These are phyloP conservation scores for Hypolimnas misippus DNA, from an alignment of 2,888 invertebrate genomes.

Conservation along the genomic window DNA sequence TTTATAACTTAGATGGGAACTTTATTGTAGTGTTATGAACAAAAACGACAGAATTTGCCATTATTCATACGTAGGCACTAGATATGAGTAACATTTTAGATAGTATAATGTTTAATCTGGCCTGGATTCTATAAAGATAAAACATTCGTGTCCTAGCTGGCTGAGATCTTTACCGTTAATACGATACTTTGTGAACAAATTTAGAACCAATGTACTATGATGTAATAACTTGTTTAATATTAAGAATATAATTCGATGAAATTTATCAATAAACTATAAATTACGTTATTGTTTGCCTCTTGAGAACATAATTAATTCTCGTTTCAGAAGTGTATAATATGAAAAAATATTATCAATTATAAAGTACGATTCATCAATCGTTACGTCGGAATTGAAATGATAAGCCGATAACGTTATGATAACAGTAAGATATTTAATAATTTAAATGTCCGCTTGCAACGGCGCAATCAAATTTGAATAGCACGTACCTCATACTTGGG, in stretches of 20 bases:
- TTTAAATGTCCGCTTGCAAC: background rate
- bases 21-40: conserved; percentile 12
- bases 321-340: background rate
- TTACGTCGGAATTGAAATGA: background rate
- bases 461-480: background rate
- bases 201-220: background rate
- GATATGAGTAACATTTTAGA: conserved; percentile 3
- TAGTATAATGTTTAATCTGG: conserved; percentile 9
- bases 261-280: conserved; percentile 8
- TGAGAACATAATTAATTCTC: background rate
- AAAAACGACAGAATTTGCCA: conserved; percentile 12
- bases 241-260: background rate
- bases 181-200: background rate
- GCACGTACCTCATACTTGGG: conserved; percentile 93
- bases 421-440: background rate
- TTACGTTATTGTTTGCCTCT: background rate
- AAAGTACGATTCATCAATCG: background rate
- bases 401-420: background rate
- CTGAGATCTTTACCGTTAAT: background rate
- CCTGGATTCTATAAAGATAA: background rate
- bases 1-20: conserved; percentile 20
- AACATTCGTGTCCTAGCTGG: background rate
- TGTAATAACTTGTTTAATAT: conserved; percentile 2
- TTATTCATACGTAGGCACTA: conserved; percentile 12
- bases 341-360: background rate